A percentile compares a stretch with the other conserved stretches of the same genome.
Evolutionary conservation across 2,888 invertebrate genomes (phyloP).

Genomic region (Chrysolina americana): DNA sequence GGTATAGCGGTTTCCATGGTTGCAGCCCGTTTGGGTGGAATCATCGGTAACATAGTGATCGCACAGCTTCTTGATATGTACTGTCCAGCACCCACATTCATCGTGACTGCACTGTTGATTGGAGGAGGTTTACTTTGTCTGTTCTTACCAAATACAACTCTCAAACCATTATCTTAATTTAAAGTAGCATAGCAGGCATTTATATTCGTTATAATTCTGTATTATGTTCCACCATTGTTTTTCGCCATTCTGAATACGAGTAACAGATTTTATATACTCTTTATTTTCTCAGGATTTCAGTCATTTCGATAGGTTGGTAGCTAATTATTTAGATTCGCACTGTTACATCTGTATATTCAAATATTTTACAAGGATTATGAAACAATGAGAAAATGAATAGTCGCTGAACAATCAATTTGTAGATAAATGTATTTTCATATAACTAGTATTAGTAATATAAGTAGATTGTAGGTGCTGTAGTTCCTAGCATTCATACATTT

Average conservation of each 20-base stretch:
- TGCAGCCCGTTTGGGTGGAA: constrained; percentile 90
- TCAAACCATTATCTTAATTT: constrained; percentile 75
- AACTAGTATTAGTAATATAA: constrained; percentile 51
- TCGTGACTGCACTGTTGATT: constrained; percentile 87
- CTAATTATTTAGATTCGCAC: neutral
- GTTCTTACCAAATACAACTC: constrained; percentile 90
- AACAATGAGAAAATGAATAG: constrained; percentile 29
- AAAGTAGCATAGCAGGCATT: neutral
- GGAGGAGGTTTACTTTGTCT: constrained; percentile 91
- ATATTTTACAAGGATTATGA: constrained; percentile 4
- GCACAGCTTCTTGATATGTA: constrained; percentile 89
- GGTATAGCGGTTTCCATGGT: constrained; percentile 94
- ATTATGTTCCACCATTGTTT: neutral
- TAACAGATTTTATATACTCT: neutral
- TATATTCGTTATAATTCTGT: constrained; percentile 29
- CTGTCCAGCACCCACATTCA: constrained; percentile 93
- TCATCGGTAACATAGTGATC: constrained; percentile 90
- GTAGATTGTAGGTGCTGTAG: constrained; percentile 39
- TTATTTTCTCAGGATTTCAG: constrained; percentile 27
- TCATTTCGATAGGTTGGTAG: neutral
- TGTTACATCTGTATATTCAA: neutral
- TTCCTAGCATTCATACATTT: constrained; percentile 43
- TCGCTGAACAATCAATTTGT: constrained; percentile 39
- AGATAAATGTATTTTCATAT: constrained; percentile 49
- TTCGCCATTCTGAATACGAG: constrained; percentile 8